These are phyloP conservation scores for Aspidiotus rigidus DNA, from an alignment of 2,888 invertebrate genomes.

Conservation along the genomic window DNA sequence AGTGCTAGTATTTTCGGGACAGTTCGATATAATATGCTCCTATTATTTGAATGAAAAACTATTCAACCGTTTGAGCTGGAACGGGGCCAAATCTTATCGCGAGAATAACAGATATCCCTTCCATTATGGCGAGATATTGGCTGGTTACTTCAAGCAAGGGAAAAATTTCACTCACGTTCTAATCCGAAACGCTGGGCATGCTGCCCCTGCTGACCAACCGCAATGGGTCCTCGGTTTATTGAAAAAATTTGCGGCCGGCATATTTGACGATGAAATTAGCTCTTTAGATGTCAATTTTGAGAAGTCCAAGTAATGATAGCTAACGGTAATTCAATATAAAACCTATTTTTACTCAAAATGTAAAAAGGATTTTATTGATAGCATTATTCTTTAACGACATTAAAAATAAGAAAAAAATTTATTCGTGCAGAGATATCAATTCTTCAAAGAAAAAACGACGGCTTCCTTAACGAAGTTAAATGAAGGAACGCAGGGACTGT, in stretches of 20 bases:
- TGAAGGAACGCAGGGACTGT: too few species aligned
- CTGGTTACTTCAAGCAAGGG: conserved; percentile 64
- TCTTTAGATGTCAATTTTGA: not conserved
- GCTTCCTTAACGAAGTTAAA: too few species aligned
- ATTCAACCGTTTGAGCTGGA: conserved; percentile 53
- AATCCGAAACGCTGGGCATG: conserved; percentile 69
- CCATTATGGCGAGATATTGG: conserved; percentile 57
- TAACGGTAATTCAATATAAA: too few species aligned
- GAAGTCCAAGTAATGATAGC: not conserved
- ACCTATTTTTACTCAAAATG: too few species aligned
- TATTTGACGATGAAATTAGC: not conserved
- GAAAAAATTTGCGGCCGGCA: conserved; percentile 50
- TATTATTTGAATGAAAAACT: conserved; percentile 46
- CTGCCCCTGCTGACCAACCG: conserved; percentile 70
- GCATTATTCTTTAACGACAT: too few species aligned
- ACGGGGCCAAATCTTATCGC: conserved; percentile 55
- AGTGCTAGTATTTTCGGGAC: conserved; percentile 78
- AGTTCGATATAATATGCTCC: conserved; percentile 84
- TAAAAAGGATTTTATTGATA: too few species aligned
- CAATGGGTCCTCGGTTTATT: conserved; percentile 65
- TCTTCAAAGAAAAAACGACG: too few species aligned
- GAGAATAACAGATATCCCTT: conserved; percentile 57
- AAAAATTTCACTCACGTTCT: conserved; percentile 62
- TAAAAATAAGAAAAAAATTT: too few species aligned
- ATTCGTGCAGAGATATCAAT: too few species aligned